These are phyloP conservation scores for Phasianus colchicus DNA, from an alignment of 2,113 vertebrate genomes.

Conservation along the genomic window DNA sequence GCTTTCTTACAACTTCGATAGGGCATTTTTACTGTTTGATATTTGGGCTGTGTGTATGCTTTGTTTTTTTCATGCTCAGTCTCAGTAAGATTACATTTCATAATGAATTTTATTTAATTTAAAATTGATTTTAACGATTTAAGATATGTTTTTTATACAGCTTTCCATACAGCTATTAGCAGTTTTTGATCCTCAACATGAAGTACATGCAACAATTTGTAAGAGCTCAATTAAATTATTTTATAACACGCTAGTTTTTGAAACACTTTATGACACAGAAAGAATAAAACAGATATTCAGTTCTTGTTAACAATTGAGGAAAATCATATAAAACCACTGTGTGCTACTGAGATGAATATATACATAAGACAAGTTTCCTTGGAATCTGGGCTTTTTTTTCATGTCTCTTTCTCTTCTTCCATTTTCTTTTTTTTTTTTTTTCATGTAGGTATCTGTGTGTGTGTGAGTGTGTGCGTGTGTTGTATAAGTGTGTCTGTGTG, in stretches of 20 bases:
- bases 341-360: conserved; percentile 17
- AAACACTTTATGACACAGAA: conserved; percentile 58
- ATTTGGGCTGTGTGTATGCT: not conserved
- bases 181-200: not conserved
- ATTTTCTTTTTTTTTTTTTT: too few relatives aligned
- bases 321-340: not conserved
- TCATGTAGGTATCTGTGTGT: not conserved
- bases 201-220: not conserved
- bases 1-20: not conserved
- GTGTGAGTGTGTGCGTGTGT: too few relatives aligned
- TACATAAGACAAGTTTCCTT: conserved; percentile 22
- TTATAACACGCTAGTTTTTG: not conserved
- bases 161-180: not conserved
- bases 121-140: not conserved
- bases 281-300: not conserved
- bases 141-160: not conserved
- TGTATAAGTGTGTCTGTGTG: too few relatives aligned
- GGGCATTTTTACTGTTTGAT: not conserved
- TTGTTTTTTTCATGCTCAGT: not conserved
- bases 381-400: not conserved
- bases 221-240: not conserved
- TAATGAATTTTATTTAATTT: not conserved
- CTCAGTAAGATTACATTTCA: not conserved
- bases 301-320: not conserved
- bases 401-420: too few relatives aligned